Evolutionary conservation across 1,140 invertebrate genomes (phyloP).

Genomic region (Eubasilissa regina): DNA sequence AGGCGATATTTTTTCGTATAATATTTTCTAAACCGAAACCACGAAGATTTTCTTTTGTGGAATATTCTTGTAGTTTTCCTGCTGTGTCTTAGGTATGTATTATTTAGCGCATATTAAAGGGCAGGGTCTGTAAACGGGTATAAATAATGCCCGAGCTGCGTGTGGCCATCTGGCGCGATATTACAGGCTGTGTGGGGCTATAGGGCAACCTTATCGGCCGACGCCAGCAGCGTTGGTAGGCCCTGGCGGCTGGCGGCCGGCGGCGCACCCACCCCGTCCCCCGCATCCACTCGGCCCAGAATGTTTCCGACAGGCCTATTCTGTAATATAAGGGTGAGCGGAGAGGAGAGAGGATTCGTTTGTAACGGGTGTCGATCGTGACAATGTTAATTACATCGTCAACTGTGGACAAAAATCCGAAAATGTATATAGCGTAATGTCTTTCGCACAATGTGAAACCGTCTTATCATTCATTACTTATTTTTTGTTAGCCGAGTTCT

Average conservation of each 20-base stretch:
- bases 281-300: neutral
- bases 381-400: too few species aligned
- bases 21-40: too few species aligned
- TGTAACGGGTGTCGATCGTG: too few species aligned
- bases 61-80: constrained; percentile 6
- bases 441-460: too few species aligned
- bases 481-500: too few species aligned
- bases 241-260: constrained; percentile 30
- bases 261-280: neutral
- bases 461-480: too few species aligned
- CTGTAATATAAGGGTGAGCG: neutral
- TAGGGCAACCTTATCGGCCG: constrained; percentile 36
- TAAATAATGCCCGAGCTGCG: constrained; percentile 38
- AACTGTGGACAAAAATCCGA: too few species aligned
- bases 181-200: constrained; percentile 18
- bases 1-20: too few species aligned
- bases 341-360: too few species aligned
- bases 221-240: constrained; percentile 37
- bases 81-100: constrained; percentile 5
- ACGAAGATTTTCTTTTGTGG: neutral
- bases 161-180: constrained; percentile 42
- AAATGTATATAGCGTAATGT: too few species aligned
- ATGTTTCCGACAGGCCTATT: neutral
- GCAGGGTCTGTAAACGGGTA: constrained; percentile 26
- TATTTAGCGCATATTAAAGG: constrained; percentile 39